Conservation (phyloP, 2,113 vertebrate genomes). For the Isichthys henryi region DNA sequence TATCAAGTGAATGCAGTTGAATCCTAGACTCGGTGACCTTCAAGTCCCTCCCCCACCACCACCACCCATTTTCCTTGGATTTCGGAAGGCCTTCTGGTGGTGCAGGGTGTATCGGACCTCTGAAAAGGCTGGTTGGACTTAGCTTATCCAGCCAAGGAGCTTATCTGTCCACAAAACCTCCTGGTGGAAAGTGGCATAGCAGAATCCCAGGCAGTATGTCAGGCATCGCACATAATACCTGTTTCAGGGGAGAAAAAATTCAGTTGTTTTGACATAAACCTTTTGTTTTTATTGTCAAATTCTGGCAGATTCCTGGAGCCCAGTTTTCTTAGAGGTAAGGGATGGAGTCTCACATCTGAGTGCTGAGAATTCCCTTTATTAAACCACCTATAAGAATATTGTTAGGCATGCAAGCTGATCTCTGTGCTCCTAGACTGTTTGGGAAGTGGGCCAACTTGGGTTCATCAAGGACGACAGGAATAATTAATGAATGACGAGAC, state of each 20-base stretch:
- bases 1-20: background rate
- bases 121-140: background rate
- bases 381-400: background rate
- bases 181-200: background rate
- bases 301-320: slow-evolving; percentile 4
- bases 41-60: background rate
- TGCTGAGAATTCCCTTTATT: background rate
- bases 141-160: background rate
- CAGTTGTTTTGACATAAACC: background rate
- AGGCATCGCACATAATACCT: background rate
- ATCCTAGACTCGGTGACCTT: slow-evolving; percentile 1
- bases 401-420: background rate
- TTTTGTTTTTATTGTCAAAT: slow-evolving; percentile 1
- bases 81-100: background rate
- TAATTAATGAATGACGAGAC: background rate
- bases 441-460: background rate
- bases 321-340: background rate
- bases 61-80: background rate
- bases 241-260: background rate
- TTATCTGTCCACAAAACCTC: slow-evolving; percentile 5
- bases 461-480: slow-evolving; percentile 2
- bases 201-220: background rate
- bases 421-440: background rate
- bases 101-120: background rate
- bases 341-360: background rate